These are phyloP conservation scores for Caenorhabditis auriculariae DNA, from an alignment of 2,888 invertebrate genomes.

Conservation along the genomic window DNA sequence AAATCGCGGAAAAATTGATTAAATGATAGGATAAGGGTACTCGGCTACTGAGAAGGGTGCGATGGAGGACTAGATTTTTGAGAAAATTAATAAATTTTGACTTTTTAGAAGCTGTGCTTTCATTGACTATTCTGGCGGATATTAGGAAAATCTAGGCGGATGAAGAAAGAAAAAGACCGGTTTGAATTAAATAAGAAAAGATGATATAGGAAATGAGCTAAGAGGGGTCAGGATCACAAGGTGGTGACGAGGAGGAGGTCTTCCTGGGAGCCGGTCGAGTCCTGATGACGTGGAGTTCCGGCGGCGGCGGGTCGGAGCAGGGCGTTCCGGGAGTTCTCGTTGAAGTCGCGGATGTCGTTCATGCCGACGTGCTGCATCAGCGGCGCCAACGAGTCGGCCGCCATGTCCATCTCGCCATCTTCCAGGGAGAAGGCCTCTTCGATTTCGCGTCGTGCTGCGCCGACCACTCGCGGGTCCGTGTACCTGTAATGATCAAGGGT, in stretches of 20 bases:
- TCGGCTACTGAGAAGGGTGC: too few relatives aligned
- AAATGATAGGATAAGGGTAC: too few relatives aligned
- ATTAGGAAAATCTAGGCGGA: too few relatives aligned
- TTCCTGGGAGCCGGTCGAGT: slow-evolving; percentile 41
- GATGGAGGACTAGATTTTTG: too few relatives aligned
- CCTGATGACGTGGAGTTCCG: slow-evolving; percentile 2
- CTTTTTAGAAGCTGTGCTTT: too few relatives aligned
- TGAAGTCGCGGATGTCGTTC: slow-evolving; percentile 58
- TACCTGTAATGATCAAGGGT: slow-evolving; percentile 31
- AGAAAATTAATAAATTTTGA: too few relatives aligned
- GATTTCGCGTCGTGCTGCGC: slow-evolving; percentile 59
- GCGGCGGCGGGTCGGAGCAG: slow-evolving; percentile 40
- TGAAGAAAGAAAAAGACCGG: too few relatives aligned
- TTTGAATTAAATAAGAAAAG: too few relatives aligned
- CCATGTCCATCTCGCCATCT: slow-evolving; percentile 51
- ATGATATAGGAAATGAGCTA: too few relatives aligned
- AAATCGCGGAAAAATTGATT: too few relatives aligned
- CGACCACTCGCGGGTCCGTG: slow-evolving; percentile 56
- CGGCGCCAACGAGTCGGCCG: slow-evolving; percentile 44
- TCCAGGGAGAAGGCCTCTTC: slow-evolving; percentile 58
- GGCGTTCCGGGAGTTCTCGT: slow-evolving; percentile 56
- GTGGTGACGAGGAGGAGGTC: slow-evolving; percentile 59
- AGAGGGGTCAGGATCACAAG: too few relatives aligned
- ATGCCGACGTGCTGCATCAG: slow-evolving; percentile 56
- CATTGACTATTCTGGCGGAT: too few relatives aligned